Base-by-base conservation (phyloP, 2,797 vertebrate genomes). In the Leptatherina wallacei region DNA sequence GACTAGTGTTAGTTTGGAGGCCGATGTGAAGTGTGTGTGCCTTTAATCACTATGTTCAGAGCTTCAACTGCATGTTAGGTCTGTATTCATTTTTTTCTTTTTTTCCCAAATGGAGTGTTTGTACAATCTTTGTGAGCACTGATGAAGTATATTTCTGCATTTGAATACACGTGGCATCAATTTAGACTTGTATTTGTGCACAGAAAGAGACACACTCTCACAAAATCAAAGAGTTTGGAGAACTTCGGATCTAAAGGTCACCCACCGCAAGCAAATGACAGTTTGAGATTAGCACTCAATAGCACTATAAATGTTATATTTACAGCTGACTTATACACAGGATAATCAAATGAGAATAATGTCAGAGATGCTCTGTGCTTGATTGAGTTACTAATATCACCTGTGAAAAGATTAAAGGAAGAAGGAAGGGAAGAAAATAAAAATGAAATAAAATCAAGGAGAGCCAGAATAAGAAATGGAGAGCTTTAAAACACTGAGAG, bases 231-330 rank as follows among this genome's bases (percentile, higher is more conserved):
- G 55, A 51, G 67, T 71, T 67, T 16, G 18, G 40, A 59, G 63
- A 80, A 78, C 61, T 40, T 69, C 82, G 76, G 83, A 87, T 88
- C 85, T 73, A 82, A 89, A 89, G 85, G 85, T 87, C 89, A 75
- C 47, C 29, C 27, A 5, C 69, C 65, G 61, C 71, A 63, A 62
- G 65, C 65, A 78, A 24, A 73, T 35, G 85, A 81, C 76, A 74
- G 60, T 66, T 70, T 77, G 38, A 72, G 78, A 86, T 85, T 75
- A 72, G 62, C 13, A 7, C 63, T 86, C 82, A 60, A 78, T 86
- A 81, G 7, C 18, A 6, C 44, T 47, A 10, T 47, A 47, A n/a
- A 47, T 76, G 73, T 67, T 85, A 88, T 86, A 75, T 79, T 84
- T 71, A 81, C 71, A 73, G 77, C 72, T 83, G 79, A 79, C 82